Base-by-base conservation (phyloP, 2,113 vertebrate genomes). In the Sphaerodactylus townsendi region DNA sequence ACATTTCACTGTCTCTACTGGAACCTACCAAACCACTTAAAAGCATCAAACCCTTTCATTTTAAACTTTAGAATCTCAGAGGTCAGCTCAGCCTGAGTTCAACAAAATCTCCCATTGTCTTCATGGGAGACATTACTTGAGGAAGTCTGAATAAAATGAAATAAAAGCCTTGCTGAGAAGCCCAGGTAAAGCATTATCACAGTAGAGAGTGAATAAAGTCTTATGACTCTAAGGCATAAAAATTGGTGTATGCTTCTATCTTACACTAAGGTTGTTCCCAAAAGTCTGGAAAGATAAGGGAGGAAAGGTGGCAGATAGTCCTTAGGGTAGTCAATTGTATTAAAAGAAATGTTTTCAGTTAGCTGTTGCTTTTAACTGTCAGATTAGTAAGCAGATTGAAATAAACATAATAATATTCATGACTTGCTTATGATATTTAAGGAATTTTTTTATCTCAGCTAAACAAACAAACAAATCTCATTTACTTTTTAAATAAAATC, bases 21-120 rank as follows among this genome's bases (percentile, higher is more conserved):
- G 89, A 87, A 88, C 65, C 75, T 73, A 21, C 70, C 76, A 82
- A 5, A 19, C 89, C 30, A 79, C 85, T 92, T 70, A 85, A 62
- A 62, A 62, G 59, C 59, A 62, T 62, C 59, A 25, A 92, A 91
- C 79, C 19, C 65, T 82, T 94, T 87, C 81, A 85, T 93, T 91
- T 89, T 82, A 78, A 89, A 80, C 7, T 14, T 79, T 79, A 84
- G 28, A 88, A 83, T 85, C 82, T 48, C 87, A 75, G 56, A 75
- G 64, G 79, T 86, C 53, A 59, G 3, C 13, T 5, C 21, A 59
- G 77, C 2, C 79, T 15, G 85, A 66, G 41, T 72, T 87, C 68
- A 74, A 53, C 28, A 74, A 41, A 30, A 9, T 50, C 56, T 82
- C 88, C 37, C n/a, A 15, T 30, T 1, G 11, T 79, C 30, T 14